Base-by-base conservation (phyloP, 2,888 invertebrate genomes). In the Cephus nigrinus region DNA sequence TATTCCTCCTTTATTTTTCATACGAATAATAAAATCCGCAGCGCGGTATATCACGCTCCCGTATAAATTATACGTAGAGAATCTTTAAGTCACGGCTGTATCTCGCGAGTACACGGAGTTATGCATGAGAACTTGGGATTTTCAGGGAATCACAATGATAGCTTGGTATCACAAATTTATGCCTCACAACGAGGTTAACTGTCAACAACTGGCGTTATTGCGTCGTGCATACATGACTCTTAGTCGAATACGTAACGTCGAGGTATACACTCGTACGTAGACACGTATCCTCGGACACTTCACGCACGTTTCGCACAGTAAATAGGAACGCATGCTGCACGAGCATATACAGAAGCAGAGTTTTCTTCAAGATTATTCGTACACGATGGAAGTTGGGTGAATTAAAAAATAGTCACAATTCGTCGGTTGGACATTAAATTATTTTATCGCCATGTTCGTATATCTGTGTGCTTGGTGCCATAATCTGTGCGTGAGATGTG, bases 181-280 rank as follows among this genome's bases (percentile, higher is more conserved):
- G 73, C 68, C 71, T 76, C 34, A 30, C 80, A 55, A 68, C 75
- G 78, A 80, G 78, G 80, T 78, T 76, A 78, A 75, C 80, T 78
- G 77, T 79, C 78, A 78, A 75, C 73, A 73, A 75, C 77, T 77
- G 72, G 71, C 31, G 23, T 23, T 55, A 55, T 55, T 55, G 23
- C 55, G 55, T 55, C 23, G 55, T 55, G 23, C 55, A 23, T 55
- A 55, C 55, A 9, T 23, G 55, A 55, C 55, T 55, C 55, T 55
- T 23, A 23, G 55, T 55, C 23, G 55, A 55, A 55, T 55, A 55
- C 55, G 55, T 55, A 55, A 55, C 55, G 55, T 55, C 55, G 55
- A 55, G 55, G 55, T 55, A 55, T 9, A 55, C 55, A 3, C 55
- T 55, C 55, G 71, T 71, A 71, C 32, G 71, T 71, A 23, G 71